Conservation (phyloP, 2,888 invertebrate genomes). For the Thyatira batis region DNA sequence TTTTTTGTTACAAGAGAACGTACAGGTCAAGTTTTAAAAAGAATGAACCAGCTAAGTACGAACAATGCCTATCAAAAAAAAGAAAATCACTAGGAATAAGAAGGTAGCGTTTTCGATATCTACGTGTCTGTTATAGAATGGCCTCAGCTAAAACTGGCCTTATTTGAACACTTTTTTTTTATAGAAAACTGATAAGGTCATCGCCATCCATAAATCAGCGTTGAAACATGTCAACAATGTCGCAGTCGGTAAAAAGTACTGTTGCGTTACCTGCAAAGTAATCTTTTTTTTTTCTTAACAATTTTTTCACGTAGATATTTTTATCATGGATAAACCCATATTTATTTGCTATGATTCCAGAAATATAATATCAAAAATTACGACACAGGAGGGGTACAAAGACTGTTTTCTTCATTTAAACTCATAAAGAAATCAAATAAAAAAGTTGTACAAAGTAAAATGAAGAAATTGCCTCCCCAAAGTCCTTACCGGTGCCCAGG, state of each 20-base stretch:
- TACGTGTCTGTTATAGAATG: background rate
- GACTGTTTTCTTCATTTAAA: conserved; percentile 39
- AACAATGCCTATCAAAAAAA: conserved; percentile 46
- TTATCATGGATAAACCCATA: background rate
- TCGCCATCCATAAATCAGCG: background rate
- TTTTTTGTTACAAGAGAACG: conserved; percentile 13
- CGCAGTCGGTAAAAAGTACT: conserved; percentile 5
- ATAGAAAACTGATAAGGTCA: conserved; percentile 8
- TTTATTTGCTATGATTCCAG: conserved; percentile 27
- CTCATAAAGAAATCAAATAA: conserved; percentile 28
- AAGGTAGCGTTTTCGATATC: conserved; percentile 31
- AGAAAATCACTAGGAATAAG: conserved; percentile 35
- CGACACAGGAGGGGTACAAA: conserved; percentile 37
- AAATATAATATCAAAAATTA: conserved; percentile 18
- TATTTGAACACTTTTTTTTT: conserved; percentile 1
- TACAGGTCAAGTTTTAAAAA: conserved; percentile 20
- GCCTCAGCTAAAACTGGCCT: background rate
- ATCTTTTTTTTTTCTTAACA: background rate
- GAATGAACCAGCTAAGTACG: conserved; percentile 21
- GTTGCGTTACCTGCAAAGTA: conserved; percentile 1
- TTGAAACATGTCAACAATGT: background rate
- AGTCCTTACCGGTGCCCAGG: conserved; percentile 36
- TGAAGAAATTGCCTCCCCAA: conserved; percentile 7
- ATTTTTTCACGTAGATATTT: background rate
- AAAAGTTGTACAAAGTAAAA: background rate